Conservation (phyloP, 2,888 invertebrate species). For the Candidula unifasciata region DNA sequence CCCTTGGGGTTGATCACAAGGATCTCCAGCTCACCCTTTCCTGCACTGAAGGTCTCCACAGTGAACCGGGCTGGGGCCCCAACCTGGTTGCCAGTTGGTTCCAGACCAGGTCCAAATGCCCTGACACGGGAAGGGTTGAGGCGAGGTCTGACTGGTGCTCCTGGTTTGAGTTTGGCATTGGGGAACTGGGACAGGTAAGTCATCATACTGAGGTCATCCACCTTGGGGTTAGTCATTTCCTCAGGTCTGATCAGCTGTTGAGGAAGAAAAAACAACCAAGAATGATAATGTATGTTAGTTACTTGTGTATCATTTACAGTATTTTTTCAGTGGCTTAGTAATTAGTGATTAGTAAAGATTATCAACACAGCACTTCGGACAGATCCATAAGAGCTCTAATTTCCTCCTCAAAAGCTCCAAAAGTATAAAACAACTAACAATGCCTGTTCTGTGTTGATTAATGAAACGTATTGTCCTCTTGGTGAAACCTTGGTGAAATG, state of each 20-base stretch:
- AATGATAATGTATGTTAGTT: no score
- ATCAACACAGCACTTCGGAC: no score
- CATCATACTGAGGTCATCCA: slow-evolving; percentile 96
- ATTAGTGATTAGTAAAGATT: no score
- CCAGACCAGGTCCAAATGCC: slow-evolving; percentile 87
- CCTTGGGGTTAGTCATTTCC: slow-evolving; percentile 92
- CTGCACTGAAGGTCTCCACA: slow-evolving; percentile 91
- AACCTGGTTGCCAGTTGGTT: slow-evolving; percentile 83
- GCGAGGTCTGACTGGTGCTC: slow-evolving; percentile 87
- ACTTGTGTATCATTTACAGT: no score
- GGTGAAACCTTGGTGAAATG: no score
- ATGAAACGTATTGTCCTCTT: no score
- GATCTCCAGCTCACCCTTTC: slow-evolving; percentile 87
- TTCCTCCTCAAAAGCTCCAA: no score
- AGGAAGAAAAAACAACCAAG: not conserved
- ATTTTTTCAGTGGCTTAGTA: no score
- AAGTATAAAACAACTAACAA: no score
- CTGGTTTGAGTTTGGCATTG: slow-evolving; percentile 88
- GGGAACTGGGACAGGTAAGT: slow-evolving; percentile 95
- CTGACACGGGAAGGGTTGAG: slow-evolving; percentile 85
- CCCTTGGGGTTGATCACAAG: slow-evolving; percentile 83
- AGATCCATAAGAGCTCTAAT: no score
- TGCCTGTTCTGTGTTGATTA: no score
- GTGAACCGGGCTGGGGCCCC: slow-evolving; percentile 90
- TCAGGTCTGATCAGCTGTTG: slow-evolving; percentile 88